Evolutionary conservation across 1,140 invertebrate genomes (phyloP).

Genomic region (Samia ricini): DNA sequence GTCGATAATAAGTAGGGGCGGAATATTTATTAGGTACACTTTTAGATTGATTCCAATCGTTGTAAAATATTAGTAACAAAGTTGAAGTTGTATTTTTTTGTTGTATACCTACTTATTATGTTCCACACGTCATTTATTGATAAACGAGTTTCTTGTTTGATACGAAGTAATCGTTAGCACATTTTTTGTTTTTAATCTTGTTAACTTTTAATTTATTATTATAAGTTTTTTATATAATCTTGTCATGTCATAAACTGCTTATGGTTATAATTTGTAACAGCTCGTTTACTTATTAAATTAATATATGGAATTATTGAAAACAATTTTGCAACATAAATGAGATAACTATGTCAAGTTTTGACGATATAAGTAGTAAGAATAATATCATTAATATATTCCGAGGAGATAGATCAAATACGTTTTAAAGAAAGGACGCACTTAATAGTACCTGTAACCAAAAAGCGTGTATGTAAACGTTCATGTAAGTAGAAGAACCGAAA

Average conservation of each 20-base stretch:
- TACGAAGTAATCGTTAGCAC: background rate
- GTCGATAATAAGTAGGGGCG: slow-evolving; percentile 16
- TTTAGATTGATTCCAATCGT: slow-evolving; percentile 13
- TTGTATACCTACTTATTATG: no score
- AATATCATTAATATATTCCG: no score
- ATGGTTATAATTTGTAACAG: background rate
- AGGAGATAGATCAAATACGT: no score
- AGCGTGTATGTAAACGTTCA: no score
- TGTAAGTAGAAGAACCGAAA: no score
- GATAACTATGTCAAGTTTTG: no score
- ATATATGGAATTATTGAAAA: background rate
- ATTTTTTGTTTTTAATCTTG: background rate
- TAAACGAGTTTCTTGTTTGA: background rate
- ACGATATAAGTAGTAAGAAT: no score
- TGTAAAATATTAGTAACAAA: slow-evolving; percentile 17
- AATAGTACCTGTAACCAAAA: no score
- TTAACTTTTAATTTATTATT: background rate
- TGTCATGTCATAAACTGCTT: background rate
- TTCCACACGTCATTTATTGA: background rate
- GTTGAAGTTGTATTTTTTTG: slow-evolving; percentile 1
- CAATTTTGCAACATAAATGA: background rate
- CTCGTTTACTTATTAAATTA: background rate
- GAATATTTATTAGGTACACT: slow-evolving; percentile 42
- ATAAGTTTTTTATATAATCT: background rate
- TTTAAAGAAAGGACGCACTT: no score